phyloP scores from a whole-genome alignment of 2,888 invertebrate genomes.

The Ochlodes sylvanus region DNA sequence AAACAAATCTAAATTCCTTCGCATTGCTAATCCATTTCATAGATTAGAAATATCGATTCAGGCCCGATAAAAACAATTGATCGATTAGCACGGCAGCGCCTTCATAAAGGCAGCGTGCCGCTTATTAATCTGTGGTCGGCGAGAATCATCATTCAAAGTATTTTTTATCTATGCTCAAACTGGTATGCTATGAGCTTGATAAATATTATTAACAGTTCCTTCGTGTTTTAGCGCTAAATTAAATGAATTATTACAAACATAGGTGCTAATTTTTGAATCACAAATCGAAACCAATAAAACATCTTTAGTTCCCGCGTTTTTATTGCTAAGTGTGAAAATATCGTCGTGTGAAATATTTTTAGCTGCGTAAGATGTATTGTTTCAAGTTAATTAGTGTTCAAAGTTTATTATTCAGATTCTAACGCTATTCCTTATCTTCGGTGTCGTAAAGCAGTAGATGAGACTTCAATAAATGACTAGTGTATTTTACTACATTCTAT shows the following conservation, averaged over 20 bases:
- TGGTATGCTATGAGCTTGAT: slow-evolving; percentile 2
- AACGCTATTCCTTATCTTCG: slow-evolving; percentile 1
- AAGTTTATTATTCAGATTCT: neutral
- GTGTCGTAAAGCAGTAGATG: neutral
- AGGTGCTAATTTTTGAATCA: slow-evolving; percentile 1
- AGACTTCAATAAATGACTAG: neutral
- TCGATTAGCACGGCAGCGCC: slow-evolving; percentile 31
- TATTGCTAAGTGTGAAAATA: slow-evolving; percentile 1
- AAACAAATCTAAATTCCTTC: slow-evolving; percentile 33
- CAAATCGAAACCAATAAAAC: neutral
- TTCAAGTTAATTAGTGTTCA: neutral
- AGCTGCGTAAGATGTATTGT: neutral
- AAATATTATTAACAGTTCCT: slow-evolving; percentile 5
- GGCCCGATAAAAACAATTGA: slow-evolving; percentile 36
- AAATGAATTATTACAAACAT: slow-evolving; percentile 1
- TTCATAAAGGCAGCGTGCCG: slow-evolving; percentile 30
- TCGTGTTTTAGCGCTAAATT: slow-evolving; percentile 13
- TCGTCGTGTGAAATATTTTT: neutral
- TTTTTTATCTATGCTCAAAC: slow-evolving; percentile 26
- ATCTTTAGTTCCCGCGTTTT: neutral
- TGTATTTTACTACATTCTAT: neutral
- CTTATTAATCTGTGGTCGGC: slow-evolving; percentile 31
- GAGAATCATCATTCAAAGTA: slow-evolving; percentile 27
- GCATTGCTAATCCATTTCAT: slow-evolving; percentile 35
- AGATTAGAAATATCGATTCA: slow-evolving; percentile 37